Percentiles rank a stretch among this genome's conserved stretches.
Conservation (phyloP, 2,888 invertebrate species). For the Acleris holmiana region DNA sequence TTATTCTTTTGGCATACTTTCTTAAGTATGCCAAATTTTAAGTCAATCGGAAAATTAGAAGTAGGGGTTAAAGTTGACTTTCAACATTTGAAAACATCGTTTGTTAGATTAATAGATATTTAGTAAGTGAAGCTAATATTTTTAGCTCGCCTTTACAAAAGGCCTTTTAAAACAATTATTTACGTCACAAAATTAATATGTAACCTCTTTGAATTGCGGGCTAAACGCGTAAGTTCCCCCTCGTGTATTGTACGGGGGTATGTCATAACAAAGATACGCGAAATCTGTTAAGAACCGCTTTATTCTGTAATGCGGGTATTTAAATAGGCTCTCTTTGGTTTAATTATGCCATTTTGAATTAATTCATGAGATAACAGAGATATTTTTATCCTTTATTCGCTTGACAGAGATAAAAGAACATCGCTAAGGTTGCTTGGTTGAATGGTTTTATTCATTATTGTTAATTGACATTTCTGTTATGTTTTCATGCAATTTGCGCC, state of each 20-base stretch:
- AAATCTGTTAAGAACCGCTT: conserved; percentile 25
- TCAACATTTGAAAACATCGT: no score
- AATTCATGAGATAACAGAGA: conserved; percentile 15
- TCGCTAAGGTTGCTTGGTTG: not conserved
- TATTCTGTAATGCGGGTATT: conserved; percentile 33
- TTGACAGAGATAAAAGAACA: not conserved
- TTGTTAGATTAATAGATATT: no score
- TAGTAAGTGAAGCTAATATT: no score
- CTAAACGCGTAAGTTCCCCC: not conserved
- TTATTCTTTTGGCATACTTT: no score
- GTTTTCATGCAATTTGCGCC: no score
- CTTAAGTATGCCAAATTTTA: no score
- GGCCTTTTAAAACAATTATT: no score
- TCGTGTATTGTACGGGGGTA: conserved; percentile 6
- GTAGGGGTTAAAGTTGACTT: no score
- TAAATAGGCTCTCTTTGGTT: conserved; percentile 21
- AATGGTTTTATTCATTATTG: not conserved
- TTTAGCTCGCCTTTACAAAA: no score
- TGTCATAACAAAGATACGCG: conserved; percentile 14
- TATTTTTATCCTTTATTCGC: conserved; percentile 8
- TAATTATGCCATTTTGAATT: conserved; percentile 28
- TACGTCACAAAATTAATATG: no score
- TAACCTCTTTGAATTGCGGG: not conserved
- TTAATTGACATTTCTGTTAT: no score
- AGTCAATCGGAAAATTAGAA: no score